phyloP scores from a whole-genome alignment of 2,888 invertebrate genomes.

The Sarcophaga carnaria region DNA sequence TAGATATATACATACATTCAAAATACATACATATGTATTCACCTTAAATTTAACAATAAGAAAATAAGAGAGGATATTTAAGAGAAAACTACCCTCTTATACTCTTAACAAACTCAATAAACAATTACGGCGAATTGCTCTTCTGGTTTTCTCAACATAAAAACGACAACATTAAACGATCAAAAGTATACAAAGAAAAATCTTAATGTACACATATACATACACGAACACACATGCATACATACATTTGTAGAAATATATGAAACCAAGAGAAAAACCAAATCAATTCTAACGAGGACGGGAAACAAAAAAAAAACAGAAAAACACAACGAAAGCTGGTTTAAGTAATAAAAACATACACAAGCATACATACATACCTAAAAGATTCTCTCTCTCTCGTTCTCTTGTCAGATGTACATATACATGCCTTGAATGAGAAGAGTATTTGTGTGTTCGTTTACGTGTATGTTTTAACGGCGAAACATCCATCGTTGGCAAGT shows the following conservation, averaged over 20 bases:
- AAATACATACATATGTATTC: neutral
- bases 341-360: conserved; percentile 34
- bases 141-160: neutral
- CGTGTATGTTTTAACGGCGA: conserved; percentile 56
- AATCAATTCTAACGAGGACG: conserved; percentile 22
- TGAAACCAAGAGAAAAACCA: neutral
- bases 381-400: conserved; percentile 5
- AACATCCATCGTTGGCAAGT: conserved; percentile 20
- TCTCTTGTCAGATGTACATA: neutral
- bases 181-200: conserved; percentile 12
- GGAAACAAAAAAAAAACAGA: conserved; percentile 13
- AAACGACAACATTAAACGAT: conserved; percentile 37
- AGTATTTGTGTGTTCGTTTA: no score
- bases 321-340: conserved; percentile 41
- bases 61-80: conserved; percentile 1
- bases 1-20: no score
- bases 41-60: neutral
- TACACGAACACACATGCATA: neutral
- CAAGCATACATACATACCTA: neutral
- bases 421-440: neutral
- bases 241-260: neutral
- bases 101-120: neutral
- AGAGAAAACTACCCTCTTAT: neutral
- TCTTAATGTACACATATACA: no score
- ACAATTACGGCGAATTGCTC: conserved; percentile 38